These are phyloP conservation scores for Diaperis boleti DNA, from an alignment of 2,888 invertebrate species.

Conservation along the genomic window DNA sequence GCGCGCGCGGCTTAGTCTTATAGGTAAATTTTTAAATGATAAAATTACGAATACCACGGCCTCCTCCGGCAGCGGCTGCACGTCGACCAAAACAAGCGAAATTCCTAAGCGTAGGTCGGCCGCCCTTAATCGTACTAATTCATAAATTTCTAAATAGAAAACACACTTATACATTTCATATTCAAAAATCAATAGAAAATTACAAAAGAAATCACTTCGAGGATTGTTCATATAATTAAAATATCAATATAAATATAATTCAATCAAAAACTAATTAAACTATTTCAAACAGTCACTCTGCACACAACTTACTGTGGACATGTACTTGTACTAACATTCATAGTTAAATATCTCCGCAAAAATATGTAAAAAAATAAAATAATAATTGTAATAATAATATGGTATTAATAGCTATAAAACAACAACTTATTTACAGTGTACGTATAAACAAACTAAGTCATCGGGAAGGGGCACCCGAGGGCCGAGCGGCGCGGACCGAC, in stretches of 20 bases:
- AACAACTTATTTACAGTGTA: conserved; percentile 68
- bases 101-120: conserved; percentile 61
- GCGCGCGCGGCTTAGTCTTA: conserved; percentile 61
- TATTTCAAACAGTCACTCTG: conserved; percentile 66
- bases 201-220: conserved; percentile 63
- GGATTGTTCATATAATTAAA: conserved; percentile 64
- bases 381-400: conserved; percentile 63
- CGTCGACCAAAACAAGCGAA: conserved; percentile 57
- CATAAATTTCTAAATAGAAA: conserved; percentile 67
- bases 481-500: conserved; percentile 56
- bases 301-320: conserved; percentile 65
- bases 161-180: conserved; percentile 67
- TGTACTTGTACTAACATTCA: conserved; percentile 68
- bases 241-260: conserved; percentile 67
- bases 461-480: conserved; percentile 47
- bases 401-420: conserved; percentile 67
- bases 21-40: conserved; percentile 47
- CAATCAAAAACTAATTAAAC: conserved; percentile 65
- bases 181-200: conserved; percentile 65
- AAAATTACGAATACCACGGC: conserved; percentile 50
- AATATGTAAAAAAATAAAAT: conserved; percentile 69
- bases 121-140: conserved; percentile 62
- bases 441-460: conserved; percentile 65
- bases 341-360: conserved; percentile 68
- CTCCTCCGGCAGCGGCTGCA: conserved; percentile 52